These are phyloP conservation scores for Elanus axillaris DNA, from an alignment of 2,113 vertebrate species.

Conservation along the genomic window DNA sequence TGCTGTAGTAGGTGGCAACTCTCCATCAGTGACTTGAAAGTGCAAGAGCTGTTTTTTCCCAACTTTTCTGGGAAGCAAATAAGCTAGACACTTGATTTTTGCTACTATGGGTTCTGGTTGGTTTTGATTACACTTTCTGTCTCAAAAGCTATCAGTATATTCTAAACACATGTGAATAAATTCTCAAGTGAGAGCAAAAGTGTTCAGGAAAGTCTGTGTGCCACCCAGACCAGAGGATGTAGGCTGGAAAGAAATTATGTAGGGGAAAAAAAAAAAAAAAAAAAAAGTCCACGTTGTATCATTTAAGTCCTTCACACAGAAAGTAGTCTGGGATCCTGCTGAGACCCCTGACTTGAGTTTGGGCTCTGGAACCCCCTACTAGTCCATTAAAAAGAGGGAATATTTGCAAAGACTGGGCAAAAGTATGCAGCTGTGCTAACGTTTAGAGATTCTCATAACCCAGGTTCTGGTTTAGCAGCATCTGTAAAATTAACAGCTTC, in stretches of 20 bases:
- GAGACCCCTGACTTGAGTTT: not conserved
- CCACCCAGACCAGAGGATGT: not conserved
- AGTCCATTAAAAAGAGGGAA: not conserved
- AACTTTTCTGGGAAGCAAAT: not conserved
- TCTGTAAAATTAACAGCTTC: slow-evolving; percentile 38
- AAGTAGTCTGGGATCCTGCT: not conserved
- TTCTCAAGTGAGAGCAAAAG: not conserved
- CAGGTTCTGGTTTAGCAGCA: not conserved
- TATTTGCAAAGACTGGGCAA: not conserved
- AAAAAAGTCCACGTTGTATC: not conserved
- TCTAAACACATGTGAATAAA: slow-evolving; percentile 21
- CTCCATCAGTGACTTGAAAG: not conserved
- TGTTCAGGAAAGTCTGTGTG: not conserved
- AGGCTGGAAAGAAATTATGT: not conserved
- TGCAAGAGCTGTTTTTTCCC: not conserved
- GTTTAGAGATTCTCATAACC: not conserved
- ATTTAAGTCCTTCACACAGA: not conserved
- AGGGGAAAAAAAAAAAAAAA: not conserved
- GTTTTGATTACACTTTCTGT: slow-evolving; percentile 22
- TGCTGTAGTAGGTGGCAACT: not conserved
- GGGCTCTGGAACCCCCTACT: not conserved
- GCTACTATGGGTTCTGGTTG: not conserved
- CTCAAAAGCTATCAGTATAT: not conserved
- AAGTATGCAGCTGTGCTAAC: not conserved
- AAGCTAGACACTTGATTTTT: slow-evolving; percentile 2